Conservation (phyloP, 2,888 invertebrate species). For the Trissolcus brochymenae region DNA sequence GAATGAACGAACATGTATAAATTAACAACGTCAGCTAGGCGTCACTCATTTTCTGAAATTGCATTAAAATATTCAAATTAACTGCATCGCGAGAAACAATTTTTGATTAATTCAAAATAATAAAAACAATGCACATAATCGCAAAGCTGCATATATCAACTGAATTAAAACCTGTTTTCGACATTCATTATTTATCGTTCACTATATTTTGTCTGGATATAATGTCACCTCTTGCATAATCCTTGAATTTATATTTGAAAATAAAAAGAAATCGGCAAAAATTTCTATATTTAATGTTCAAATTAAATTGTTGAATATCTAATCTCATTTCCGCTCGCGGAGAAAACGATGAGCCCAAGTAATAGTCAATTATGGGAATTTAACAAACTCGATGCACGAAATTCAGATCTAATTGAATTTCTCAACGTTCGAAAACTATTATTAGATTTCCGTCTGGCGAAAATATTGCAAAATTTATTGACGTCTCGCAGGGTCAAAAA, state of each 20-base stretch:
- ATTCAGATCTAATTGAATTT: constrained; percentile 30
- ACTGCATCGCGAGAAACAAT: constrained; percentile 28
- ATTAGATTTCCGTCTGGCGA: constrained; percentile 12
- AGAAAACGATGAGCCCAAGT: constrained; percentile 25
- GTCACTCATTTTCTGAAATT: constrained; percentile 34
- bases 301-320: constrained; percentile 31
- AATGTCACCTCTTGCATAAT: not conserved
- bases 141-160: constrained; percentile 8
- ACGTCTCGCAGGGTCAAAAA: no score
- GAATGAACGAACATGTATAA: constrained; percentile 31
- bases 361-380: constrained; percentile 38
- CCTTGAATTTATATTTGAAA: no score
- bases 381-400: constrained; percentile 32
- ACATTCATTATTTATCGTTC: not conserved
- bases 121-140: not conserved
- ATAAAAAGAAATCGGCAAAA: not conserved
- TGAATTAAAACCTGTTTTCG: not conserved
- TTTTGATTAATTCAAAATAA: constrained; percentile 42
- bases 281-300: constrained; percentile 26
- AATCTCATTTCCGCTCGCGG: constrained; percentile 26
- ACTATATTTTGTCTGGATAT: not conserved
- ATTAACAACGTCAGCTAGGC: constrained; percentile 15
- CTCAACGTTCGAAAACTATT: constrained; percentile 31
- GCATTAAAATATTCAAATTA: constrained; percentile 45
- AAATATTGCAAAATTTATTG: constrained; percentile 13